phyloP scores from a whole-genome alignment of 2,797 vertebrate species.

The Oreonectes daqikongensis region DNA sequence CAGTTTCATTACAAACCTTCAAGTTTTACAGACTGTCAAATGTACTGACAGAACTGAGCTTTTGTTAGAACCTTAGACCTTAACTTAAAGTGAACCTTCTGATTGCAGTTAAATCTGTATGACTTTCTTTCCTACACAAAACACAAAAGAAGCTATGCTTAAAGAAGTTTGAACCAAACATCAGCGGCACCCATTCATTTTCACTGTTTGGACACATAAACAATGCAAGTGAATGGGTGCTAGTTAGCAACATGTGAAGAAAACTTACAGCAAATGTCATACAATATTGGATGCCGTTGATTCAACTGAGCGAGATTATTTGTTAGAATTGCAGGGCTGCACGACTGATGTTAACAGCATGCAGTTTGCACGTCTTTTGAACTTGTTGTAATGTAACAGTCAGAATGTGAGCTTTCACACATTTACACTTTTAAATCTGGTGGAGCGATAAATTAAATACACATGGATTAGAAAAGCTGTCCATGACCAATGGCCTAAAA shows the following conservation, averaged over 20 bases:
- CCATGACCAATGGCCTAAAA: too few relatives aligned
- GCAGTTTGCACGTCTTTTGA: not conserved
- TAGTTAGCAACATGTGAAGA: too few relatives aligned
- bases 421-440: not conserved
- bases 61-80: conserved; percentile 21
- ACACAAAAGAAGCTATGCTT: too few relatives aligned
- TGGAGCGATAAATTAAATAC: too few relatives aligned
- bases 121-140: too few relatives aligned
- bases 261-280: not conserved
- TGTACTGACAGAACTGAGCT: conserved; percentile 43
- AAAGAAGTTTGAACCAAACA: too few relatives aligned
- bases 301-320: conserved; percentile 9
- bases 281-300: not conserved
- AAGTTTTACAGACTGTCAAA: conserved; percentile 22
- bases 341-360: not conserved
- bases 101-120: too few relatives aligned
- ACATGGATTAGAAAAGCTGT: too few relatives aligned
- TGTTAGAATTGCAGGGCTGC: not conserved
- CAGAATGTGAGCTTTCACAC: not conserved
- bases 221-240: too few relatives aligned
- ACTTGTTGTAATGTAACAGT: conserved; percentile 1
- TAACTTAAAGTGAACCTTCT: too few relatives aligned
- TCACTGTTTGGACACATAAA: too few relatives aligned
- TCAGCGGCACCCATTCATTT: too few relatives aligned
- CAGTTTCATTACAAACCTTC: conserved; percentile 53